phyloP scores from a whole-genome alignment of 1,140 invertebrate species.

The Drosophila yakuba region DNA sequence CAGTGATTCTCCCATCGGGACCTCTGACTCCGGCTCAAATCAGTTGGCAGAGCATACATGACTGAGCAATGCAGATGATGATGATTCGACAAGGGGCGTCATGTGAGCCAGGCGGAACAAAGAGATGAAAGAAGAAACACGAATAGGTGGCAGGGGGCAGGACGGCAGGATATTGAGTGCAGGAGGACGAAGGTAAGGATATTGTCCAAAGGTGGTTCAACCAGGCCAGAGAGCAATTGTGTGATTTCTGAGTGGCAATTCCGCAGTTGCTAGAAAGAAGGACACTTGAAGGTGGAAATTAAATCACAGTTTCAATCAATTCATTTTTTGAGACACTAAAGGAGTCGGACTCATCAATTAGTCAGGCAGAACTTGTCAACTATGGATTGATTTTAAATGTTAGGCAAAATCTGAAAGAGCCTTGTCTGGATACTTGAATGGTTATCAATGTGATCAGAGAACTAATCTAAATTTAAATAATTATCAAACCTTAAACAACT shows the following conservation, averaged over 20 bases:
- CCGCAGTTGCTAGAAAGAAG: constrained; percentile 20
- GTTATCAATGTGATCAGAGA: too few relatives aligned
- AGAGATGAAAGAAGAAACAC: constrained; percentile 34
- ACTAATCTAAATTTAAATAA: too few relatives aligned
- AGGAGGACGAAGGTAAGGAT: constrained; percentile 8
- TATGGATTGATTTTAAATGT: neutral
- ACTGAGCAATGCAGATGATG: constrained; percentile 73
- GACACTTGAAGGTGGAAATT: constrained; percentile 27
- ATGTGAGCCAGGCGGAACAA: constrained; percentile 18
- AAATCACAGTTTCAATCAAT: constrained; percentile 24
- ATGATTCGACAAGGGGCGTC: constrained; percentile 30
- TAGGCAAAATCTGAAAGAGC: too few relatives aligned
- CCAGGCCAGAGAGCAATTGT: constrained; percentile 33
- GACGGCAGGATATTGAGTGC: constrained; percentile 13
- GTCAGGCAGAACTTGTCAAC: neutral
- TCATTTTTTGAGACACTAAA: neutral
- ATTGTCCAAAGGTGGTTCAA: constrained; percentile 21
- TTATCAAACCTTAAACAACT: too few relatives aligned
- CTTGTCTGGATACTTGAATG: too few relatives aligned
- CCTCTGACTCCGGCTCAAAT: constrained; percentile 53
- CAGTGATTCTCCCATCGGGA: constrained; percentile 6
- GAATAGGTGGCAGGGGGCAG: constrained; percentile 5
- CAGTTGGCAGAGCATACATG: constrained; percentile 72
- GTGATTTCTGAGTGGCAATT: constrained; percentile 34
- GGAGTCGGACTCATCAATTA: neutral